A percentile compares a stretch with the other conserved stretches of the same genome.
Evolutionary conservation across 1,140 invertebrate species (phyloP).

Genomic region (Brachionus plicatilis): DNA sequence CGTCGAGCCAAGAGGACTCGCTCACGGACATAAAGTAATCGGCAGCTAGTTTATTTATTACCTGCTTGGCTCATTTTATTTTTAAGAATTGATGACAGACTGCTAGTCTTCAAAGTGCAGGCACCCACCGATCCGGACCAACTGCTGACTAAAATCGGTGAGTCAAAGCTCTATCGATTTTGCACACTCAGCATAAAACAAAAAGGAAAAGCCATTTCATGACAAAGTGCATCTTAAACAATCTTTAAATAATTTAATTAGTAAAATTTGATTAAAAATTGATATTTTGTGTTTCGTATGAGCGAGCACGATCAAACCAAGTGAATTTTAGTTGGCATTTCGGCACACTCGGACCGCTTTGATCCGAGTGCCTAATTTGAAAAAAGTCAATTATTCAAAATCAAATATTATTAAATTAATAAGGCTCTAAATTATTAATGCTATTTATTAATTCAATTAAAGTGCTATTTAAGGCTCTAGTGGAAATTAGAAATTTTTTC

Average conservation of each 20-base stretch:
- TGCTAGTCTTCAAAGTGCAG: slow-evolving; percentile 7
- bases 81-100: neutral
- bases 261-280: neutral
- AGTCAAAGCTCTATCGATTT: neutral
- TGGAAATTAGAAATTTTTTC: neutral
- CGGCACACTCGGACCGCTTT: neutral
- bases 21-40: neutral
- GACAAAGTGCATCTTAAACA: neutral
- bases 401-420: neutral
- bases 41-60: neutral
- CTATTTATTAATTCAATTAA: neutral
- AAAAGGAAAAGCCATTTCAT: neutral
- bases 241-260: neutral
- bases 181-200: neutral
- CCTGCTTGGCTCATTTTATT: neutral
- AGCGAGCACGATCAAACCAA: neutral
- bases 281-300: neutral
- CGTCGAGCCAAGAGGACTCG: neutral
- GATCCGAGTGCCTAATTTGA: neutral
- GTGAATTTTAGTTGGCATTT: neutral
- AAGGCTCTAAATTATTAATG: neutral
- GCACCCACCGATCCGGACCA: neutral
- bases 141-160: neutral
- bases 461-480: neutral
- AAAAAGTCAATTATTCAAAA: neutral